Evolutionary conservation across 2,113 vertebrate genomes (phyloP).

Genomic region (Sceloporus undulatus): DNA sequence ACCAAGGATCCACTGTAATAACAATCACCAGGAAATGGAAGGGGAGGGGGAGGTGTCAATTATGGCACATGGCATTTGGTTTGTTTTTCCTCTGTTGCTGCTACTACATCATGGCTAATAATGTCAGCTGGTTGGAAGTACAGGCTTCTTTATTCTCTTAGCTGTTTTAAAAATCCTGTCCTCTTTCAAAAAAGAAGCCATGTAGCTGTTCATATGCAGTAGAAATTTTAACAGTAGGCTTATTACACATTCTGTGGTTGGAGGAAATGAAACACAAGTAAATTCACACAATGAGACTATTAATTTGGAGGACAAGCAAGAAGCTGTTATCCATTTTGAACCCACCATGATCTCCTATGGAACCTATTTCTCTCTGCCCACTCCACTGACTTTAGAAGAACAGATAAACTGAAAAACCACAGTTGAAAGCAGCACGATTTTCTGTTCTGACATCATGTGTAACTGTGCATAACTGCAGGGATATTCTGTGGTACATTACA

Average conservation of each 20-base stretch:
- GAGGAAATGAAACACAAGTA: slow-evolving; percentile 4
- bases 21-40: background rate
- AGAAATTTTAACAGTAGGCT: background rate
- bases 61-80: background rate
- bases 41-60: background rate
- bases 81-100: background rate
- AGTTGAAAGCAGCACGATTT: slow-evolving; percentile 39
- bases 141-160: background rate
- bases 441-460: slow-evolving; percentile 43
- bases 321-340: slow-evolving; percentile 2
- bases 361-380: slow-evolving; percentile 4
- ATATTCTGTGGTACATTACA: slow-evolving; percentile 29
- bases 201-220: slow-evolving; percentile 1
- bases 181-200: background rate
- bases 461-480: slow-evolving; percentile 46
- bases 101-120: background rate
- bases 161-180: background rate
- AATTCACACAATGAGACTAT: background rate
- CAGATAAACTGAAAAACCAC: slow-evolving; percentile 27
- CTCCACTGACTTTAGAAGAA: slow-evolving; percentile 1
- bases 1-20: background rate
- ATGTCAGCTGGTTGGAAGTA: background rate
- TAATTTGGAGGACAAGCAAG: background rate
- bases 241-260: background rate
- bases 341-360: slow-evolving; percentile 4